Percentiles rank a stretch among this genome's conserved stretches.
Conservation (phyloP, 2,888 invertebrate genomes). For the Pristionchus fissidentatus region DNA sequence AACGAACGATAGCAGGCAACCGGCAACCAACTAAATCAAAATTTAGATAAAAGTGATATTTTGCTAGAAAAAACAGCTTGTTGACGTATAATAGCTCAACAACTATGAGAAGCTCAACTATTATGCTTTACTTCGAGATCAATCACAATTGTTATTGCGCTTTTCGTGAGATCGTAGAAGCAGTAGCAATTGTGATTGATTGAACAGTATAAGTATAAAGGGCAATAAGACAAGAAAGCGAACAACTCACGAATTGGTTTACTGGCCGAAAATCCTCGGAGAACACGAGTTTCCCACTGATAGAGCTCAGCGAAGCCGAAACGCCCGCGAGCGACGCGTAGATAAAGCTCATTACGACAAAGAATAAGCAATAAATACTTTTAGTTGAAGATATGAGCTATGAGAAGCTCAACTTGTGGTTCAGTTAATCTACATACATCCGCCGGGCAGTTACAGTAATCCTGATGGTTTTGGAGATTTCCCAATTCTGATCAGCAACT, state of each 20-base stretch:
- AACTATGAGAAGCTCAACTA: too few species aligned
- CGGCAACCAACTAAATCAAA: background rate
- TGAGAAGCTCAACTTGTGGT: background rate
- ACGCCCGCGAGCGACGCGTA: slow-evolving; percentile 37
- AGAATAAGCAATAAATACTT: too few species aligned
- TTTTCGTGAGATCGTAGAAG: too few species aligned
- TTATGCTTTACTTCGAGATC: too few species aligned
- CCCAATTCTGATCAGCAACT: too few species aligned
- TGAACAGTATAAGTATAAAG: background rate
- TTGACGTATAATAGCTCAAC: background rate
- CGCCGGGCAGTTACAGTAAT: too few species aligned
- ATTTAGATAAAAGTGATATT: background rate
- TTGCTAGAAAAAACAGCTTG: background rate
- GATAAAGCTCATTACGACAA: slow-evolving; percentile 24
- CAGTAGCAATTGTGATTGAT: background rate
- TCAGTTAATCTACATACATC: too few species aligned
- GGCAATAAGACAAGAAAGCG: background rate
- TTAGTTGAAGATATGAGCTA: background rate
- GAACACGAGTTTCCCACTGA: slow-evolving; percentile 37
- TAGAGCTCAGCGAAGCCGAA: slow-evolving; percentile 26
- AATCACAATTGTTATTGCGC: too few species aligned
- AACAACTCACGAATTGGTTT: slow-evolving; percentile 1
- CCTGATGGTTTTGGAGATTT: too few species aligned
- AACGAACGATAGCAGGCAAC: background rate
- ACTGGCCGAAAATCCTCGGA: slow-evolving; percentile 39